phyloP scores from a whole-genome alignment of 2,888 invertebrate species.

The Xanthorhoe spadicearia region DNA sequence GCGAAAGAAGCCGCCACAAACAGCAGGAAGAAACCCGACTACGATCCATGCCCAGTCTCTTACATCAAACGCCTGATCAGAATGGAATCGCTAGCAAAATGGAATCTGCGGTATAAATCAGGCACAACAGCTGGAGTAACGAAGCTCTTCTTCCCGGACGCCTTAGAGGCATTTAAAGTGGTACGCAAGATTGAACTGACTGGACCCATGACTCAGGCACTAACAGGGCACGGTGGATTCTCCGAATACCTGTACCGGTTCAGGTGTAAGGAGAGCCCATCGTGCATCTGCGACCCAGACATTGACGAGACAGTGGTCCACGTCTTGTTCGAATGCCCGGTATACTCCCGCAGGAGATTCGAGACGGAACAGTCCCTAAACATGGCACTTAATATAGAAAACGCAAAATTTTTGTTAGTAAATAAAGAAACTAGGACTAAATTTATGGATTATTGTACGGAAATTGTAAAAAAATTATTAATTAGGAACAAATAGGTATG shows the following conservation, averaged over 20 bases:
- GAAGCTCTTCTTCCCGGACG: too few species aligned
- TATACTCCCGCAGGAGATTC: conserved; percentile 19
- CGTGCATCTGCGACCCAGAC: conserved; percentile 34
- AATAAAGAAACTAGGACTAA: neutral
- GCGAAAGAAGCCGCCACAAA: too few species aligned
- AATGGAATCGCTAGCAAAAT: too few species aligned
- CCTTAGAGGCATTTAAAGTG: too few species aligned
- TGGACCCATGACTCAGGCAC: neutral
- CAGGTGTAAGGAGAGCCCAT: neutral
- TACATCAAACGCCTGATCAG: too few species aligned
- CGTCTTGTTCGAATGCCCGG: conserved; percentile 22
- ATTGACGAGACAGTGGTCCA: conserved; percentile 8
- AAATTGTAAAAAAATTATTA: neutral
- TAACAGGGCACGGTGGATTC: neutral
- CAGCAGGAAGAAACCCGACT: too few species aligned
- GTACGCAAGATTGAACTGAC: neutral
- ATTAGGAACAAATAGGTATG: neutral
- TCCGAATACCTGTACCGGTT: neutral
- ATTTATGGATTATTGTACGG: neutral
- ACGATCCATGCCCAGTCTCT: too few species aligned
- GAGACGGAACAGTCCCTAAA: neutral
- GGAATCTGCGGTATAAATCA: too few species aligned
- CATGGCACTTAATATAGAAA: conserved; percentile 15
- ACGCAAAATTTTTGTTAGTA: neutral
- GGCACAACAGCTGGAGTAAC: too few species aligned